phyloP scores from a whole-genome alignment of 1,140 invertebrate genomes.

The Eumeta japonica region DNA sequence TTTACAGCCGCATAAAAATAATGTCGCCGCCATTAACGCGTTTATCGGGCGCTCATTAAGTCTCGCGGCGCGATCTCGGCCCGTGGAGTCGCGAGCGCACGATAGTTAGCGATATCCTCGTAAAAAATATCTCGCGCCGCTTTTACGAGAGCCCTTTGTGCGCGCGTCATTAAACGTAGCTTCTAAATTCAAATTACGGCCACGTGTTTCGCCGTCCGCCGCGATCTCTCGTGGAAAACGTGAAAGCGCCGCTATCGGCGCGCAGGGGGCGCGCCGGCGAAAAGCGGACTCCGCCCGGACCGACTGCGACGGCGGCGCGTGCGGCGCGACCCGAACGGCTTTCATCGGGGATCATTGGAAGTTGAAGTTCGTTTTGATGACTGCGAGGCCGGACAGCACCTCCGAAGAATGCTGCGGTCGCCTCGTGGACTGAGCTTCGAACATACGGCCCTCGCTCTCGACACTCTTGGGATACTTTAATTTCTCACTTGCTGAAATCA shows the following conservation, averaged over 20 bases:
- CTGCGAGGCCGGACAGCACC: slow-evolving; percentile 55
- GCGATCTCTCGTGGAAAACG: no score
- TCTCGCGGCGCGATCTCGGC: slow-evolving; percentile 47
- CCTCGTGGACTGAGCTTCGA: slow-evolving; percentile 55
- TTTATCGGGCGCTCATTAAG: slow-evolving; percentile 58
- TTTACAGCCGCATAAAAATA: slow-evolving; percentile 55
- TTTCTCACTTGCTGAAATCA: no score
- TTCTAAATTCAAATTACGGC: slow-evolving; percentile 58
- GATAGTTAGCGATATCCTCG: slow-evolving; percentile 58
- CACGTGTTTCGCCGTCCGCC: slow-evolving; percentile 57
- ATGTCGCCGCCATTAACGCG: slow-evolving; percentile 54
- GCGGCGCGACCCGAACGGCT: slow-evolving; percentile 57
- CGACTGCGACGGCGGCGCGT: slow-evolving; percentile 57
- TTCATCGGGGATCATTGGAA: slow-evolving; percentile 57
- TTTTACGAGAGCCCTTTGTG: slow-evolving; percentile 57
- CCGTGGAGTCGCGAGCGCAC: slow-evolving; percentile 55
- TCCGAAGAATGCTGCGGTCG: slow-evolving; percentile 58
- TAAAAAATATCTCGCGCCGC: slow-evolving; percentile 57
- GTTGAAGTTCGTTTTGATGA: slow-evolving; percentile 59
- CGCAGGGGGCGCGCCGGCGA: no score
- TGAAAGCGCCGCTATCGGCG: not conserved
- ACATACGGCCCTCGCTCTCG: no score
- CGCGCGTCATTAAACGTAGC: slow-evolving; percentile 57
- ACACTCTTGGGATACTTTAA: no score
- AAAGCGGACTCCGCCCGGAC: slow-evolving; percentile 57